A percentile compares a stretch with the other conserved stretches of the same genome.
Conservation (phyloP, 1,140 invertebrate species). For the Doryteuthis pealeii region DNA sequence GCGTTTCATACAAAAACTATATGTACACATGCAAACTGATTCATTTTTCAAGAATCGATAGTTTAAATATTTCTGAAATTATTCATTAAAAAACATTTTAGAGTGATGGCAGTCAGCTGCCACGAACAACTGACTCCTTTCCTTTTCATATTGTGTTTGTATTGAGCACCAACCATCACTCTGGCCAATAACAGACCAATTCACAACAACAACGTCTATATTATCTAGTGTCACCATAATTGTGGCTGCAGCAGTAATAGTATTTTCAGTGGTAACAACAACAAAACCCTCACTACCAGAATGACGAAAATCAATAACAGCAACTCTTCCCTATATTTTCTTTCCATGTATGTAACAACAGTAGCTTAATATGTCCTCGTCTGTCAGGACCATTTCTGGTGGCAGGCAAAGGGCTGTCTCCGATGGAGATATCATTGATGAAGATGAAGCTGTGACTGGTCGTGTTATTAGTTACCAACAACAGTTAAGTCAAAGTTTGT, state of each 20-base stretch:
- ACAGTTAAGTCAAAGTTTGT: slow-evolving; percentile 33
- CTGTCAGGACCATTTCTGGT: slow-evolving; percentile 30
- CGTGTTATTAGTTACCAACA: slow-evolving; percentile 15
- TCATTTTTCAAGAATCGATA: too few relatives aligned
- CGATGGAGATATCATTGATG: slow-evolving; percentile 45
- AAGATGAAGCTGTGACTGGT: slow-evolving; percentile 23
- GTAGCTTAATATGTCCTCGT: too few relatives aligned
- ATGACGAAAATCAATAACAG: not conserved
- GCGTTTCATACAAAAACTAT: too few relatives aligned
- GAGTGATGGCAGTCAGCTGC: not conserved
- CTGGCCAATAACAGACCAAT: not conserved
- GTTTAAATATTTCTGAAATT: too few relatives aligned
- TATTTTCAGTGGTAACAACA: too few relatives aligned
- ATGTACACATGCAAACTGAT: too few relatives aligned
- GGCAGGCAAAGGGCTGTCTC: slow-evolving; percentile 46
- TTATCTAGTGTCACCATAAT: not conserved
- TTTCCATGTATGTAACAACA: not conserved
- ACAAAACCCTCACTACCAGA: too few relatives aligned
- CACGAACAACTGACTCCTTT: too few relatives aligned
- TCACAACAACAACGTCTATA: not conserved
- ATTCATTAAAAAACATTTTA: too few relatives aligned
- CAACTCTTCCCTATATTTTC: not conserved
- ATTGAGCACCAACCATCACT: too few relatives aligned
- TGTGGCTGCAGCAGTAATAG: too few relatives aligned
- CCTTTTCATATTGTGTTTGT: too few relatives aligned